Evolutionary conservation across 2,888 invertebrate species (phyloP).

Genomic region (Tromatobia lineatoria): DNA sequence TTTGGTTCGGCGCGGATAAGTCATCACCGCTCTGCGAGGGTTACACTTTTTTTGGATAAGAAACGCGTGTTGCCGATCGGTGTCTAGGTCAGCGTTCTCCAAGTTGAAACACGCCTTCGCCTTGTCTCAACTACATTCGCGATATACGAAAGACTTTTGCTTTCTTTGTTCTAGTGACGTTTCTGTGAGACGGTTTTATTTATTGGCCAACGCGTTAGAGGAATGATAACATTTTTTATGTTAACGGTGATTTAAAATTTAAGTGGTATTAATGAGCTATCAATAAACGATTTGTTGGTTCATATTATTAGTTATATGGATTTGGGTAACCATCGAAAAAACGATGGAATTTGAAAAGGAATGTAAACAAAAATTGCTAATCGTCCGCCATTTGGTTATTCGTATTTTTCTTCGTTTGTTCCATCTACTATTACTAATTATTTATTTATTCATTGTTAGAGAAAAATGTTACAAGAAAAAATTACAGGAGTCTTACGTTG

Average conservation of each 20-base stretch:
- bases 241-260: neutral
- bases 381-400: too few species aligned
- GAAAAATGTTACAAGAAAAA: too few species aligned
- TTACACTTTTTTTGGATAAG: conserved; percentile 60
- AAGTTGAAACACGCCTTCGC: conserved; percentile 49
- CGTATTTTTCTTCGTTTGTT: too few species aligned
- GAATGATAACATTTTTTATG: neutral
- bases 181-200: too few species aligned
- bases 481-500: too few species aligned
- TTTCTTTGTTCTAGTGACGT: conserved; percentile 28
- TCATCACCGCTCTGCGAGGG: conserved; percentile 50
- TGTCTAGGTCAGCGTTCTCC: conserved; percentile 69
- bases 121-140: conserved; percentile 45
- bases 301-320: too few species aligned
- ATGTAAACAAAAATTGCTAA: too few species aligned
- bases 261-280: neutral
- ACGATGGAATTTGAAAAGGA: too few species aligned
- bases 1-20: conserved; percentile 43
- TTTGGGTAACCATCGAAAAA: too few species aligned
- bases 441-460: too few species aligned
- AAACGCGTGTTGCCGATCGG: conserved; percentile 49
- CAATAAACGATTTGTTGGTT: neutral
- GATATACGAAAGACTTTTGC: conserved; percentile 54
- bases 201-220: neutral
- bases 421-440: too few species aligned